Evolutionary conservation across 2,888 invertebrate genomes (phyloP), one percentile per base, ranked within the genome.

Genomic region (Drosophila yooni): DNA sequence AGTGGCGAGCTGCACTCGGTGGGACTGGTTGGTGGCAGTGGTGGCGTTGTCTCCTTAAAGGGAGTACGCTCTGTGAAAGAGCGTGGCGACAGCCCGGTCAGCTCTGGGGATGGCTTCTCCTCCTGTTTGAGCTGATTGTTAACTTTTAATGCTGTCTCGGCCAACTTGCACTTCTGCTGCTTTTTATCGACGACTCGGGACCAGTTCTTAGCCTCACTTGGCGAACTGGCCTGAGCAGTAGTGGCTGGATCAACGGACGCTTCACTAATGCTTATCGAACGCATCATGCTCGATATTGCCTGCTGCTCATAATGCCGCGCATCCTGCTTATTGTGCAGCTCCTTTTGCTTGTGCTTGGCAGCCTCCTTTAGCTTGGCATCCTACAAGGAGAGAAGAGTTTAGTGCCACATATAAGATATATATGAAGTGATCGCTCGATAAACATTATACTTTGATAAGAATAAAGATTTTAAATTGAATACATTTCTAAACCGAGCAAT

Each of bases 41-140:
- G 76, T 5, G 83, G 72, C 11, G 78, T 66, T 34, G 67, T 56
- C 50, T 82, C 79, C 34, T 68, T 89, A n/a, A 68, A 72, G 0
- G 73, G 67, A 3, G 82, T 75, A 36, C 65, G 75, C 31, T 75
- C 83, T 8, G 90, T 79, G 92, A 93, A 40, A 10, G 51, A 48
- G 29, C 76, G 46, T 18, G 77, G 69, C 40, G 78, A 59, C 15
- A 68, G n/a, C 1, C 53, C 50, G 89, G 94, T 89, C 93, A 94
- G 77, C 93, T 94, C 83, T 91, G 92, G 93, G 91, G 94, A 69
- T 89, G 92, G 21, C 92, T 94, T 83, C 92, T 94, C 79, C 93
- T 95, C 91, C 85, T 94, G 53, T 93, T 94, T 63, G 89, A 94
- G 75, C 92, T 94, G 59, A 92, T 94, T 75, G 94, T 93, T 93